A percentile compares a stretch with the other conserved stretches of the same genome.
Conservation (phyloP, 2,888 invertebrate species). For the Unio pictorum region DNA sequence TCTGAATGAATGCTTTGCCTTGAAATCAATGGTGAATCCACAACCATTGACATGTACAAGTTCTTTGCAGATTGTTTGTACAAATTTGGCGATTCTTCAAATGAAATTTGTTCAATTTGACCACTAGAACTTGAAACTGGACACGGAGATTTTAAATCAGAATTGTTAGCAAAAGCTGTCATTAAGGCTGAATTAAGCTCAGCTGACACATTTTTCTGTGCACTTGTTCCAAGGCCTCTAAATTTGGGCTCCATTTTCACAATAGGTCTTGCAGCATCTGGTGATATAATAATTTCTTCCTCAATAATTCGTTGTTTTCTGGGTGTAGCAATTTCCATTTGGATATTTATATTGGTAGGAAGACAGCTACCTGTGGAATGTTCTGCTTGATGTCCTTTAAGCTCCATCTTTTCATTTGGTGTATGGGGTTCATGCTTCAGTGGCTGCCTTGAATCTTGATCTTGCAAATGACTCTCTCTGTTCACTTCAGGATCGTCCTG, state of each 20-base stretch:
- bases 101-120: neutral
- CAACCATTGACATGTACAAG: no score
- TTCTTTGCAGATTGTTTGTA: no score
- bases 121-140: neutral
- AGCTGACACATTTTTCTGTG: neutral
- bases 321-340: neutral
- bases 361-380: no score
- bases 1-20: no score
- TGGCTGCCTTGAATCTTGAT: no score
- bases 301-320: constrained; percentile 25
- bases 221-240: neutral
- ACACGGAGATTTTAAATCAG: neutral
- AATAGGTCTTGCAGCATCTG: constrained; percentile 45
- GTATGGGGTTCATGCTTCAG: no score
- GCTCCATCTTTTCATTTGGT: neutral
- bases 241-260: constrained; percentile 24
- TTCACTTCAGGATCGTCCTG: no score
- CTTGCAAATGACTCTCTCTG: no score
- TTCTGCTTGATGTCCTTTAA: neutral
- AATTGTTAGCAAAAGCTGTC: neutral
- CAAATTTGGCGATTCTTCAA: no score
- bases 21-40: no score
- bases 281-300: constrained; percentile 51
- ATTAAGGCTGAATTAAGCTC: neutral
- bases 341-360: no score